phyloP scores from a whole-genome alignment of 2,113 vertebrate genomes.

The Malurus melanocephalus region DNA sequence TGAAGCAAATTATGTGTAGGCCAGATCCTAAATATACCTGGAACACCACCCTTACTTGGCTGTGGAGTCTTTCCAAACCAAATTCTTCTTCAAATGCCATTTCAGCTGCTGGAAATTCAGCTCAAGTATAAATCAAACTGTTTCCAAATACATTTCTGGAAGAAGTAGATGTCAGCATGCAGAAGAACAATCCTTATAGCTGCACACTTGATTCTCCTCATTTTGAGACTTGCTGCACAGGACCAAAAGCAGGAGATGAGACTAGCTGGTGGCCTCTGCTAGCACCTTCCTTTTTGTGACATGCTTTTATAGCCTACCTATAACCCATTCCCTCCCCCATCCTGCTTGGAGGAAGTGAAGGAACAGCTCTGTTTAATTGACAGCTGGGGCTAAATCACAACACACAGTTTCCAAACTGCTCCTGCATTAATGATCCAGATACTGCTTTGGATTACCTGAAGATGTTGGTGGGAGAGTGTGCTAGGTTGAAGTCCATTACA shows the following conservation, averaged over 20 bases:
- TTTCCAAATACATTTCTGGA: neutral
- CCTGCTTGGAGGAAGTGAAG: neutral
- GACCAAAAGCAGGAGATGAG: neutral
- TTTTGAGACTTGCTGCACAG: neutral
- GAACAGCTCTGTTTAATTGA: neutral
- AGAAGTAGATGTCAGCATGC: neutral
- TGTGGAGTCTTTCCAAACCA: neutral
- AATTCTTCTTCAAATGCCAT: neutral
- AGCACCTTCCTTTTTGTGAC: neutral
- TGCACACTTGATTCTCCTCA: neutral
- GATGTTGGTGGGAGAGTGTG: neutral
- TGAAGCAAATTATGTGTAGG: neutral
- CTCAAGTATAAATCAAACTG: neutral
- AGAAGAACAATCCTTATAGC: neutral
- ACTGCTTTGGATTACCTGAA: neutral
- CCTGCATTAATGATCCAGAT: neutral
- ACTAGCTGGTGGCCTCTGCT: neutral
- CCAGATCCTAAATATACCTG: neutral
- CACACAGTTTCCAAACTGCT: neutral
- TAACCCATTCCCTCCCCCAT: neutral
- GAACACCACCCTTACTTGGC: neutral
- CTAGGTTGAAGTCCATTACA: neutral
- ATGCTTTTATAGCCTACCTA: neutral
- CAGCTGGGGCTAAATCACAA: neutral
- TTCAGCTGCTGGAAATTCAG: constrained; percentile 9